A percentile compares a stretch with the other conserved stretches of the same genome.
Evolutionary conservation across 2,888 invertebrate genomes (phyloP).

Genomic region (Argyra leucocephala): DNA sequence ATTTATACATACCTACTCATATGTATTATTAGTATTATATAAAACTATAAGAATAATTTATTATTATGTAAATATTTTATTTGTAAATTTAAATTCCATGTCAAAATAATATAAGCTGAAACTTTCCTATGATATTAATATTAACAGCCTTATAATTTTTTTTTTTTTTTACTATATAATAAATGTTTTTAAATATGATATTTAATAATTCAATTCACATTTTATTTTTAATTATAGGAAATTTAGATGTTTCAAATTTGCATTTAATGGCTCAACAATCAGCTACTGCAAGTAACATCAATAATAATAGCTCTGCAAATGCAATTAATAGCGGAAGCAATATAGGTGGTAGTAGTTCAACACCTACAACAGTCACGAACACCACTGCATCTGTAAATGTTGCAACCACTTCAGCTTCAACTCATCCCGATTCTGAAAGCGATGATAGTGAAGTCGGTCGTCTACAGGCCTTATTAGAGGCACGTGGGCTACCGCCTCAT

Average conservation of each 20-base stretch:
- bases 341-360: constrained; percentile 2
- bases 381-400: constrained; percentile 23
- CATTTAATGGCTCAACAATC: constrained; percentile 42
- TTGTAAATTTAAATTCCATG: no score
- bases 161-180: no score
- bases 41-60: no score
- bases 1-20: no score
- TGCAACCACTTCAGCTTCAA: constrained; percentile 27
- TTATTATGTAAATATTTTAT: no score
- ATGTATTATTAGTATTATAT: no score
- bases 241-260: constrained; percentile 40
- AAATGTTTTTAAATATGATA: no score
- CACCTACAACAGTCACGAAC: constrained; percentile 14
- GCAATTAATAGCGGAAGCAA: constrained; percentile 35
- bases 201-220: no score
- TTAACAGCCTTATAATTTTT: no score
- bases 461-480: constrained; percentile 86
- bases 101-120: no score
- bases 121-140: no score
- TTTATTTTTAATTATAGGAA: constrained; percentile 28
- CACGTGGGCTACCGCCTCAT: constrained; percentile 91
- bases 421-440: constrained; percentile 56
- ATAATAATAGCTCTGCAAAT: constrained; percentile 31
- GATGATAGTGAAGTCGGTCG: constrained; percentile 95
- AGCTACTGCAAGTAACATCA: constrained; percentile 35